These are phyloP conservation scores for Chunga burmeisteri DNA, from an alignment of 2,113 vertebrate species.

Conservation along the genomic window DNA sequence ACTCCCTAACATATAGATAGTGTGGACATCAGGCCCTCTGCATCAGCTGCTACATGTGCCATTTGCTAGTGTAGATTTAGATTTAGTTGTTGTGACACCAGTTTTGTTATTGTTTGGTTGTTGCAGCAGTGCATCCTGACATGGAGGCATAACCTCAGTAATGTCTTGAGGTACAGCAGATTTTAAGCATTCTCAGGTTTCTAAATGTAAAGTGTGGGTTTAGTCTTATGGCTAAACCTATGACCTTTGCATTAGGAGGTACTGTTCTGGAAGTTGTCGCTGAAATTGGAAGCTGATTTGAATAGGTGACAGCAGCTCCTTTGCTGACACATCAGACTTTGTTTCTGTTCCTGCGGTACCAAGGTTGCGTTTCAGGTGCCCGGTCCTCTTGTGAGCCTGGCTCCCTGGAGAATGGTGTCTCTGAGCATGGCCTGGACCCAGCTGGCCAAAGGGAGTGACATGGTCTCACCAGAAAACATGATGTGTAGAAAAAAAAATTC, in stretches of 20 bases:
- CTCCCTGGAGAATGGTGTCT: neutral
- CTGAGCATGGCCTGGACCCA: neutral
- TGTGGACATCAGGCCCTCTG: fast-evolving
- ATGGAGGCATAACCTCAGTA: neutral
- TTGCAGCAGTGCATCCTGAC: neutral
- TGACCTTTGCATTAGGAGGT: neutral
- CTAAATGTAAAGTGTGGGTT: neutral
- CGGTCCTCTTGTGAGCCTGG: neutral
- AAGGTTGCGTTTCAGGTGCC: neutral
- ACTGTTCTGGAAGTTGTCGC: neutral
- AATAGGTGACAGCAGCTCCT: neutral
- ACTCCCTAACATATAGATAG: neutral
- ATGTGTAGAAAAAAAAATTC: neutral
- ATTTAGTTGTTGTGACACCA: fast-evolving
- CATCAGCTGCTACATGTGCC: neutral
- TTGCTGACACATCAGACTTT: neutral
- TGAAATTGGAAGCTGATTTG: neutral
- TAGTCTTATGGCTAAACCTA: neutral
- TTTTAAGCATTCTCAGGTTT: neutral
- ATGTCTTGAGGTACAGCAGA: neutral
- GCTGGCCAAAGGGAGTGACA: neutral
- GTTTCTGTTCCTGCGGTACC: neutral
- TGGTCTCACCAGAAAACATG: neutral
- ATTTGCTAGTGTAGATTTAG: fast-evolving
- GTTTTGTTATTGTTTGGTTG: neutral